Evolutionary conservation across 1,140 invertebrate genomes (phyloP), one percentile per base, ranked within the genome.

Genomic region (Cecropterus lyciades): DNA sequence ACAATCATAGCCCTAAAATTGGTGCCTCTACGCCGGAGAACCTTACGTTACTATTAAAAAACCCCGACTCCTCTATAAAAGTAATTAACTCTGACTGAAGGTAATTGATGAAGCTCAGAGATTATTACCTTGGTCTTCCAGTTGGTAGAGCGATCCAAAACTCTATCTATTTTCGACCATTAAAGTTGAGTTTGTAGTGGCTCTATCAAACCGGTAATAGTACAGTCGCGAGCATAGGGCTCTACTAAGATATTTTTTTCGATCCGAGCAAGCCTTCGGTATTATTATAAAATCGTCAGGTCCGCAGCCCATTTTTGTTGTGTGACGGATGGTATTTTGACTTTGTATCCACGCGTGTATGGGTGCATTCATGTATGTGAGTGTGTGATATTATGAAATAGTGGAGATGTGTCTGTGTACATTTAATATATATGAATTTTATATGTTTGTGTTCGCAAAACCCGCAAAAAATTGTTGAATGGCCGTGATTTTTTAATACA

Each of bases 211-310:
- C 13, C 33, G 40, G 66, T 64, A 42, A 70, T 82, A 82, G 82
- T 85, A 85, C 85, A 86, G 77, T 77, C 81, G 84, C 79, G 75
- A 67, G 72, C 68, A 49, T 20, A 60, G 45, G 57, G 45, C 30
- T 60, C 27, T 60, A 65, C 79, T 75, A 53, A 67, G 67, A 77
- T 65, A 77, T 64, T 79, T 73, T 33, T 84, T 86, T 84, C 84
- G 82, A 82, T 78, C 7, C 24, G 45, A 46, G 55, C 64, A 65
- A 77, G 62, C 75, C 69, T 79, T 77, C 63, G 77, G 82, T 87
- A 82, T 90, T 90, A 90, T 90, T 90, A 90, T 86, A 88, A 88
- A 84, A 87, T 90, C 84, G 83, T 90, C 85, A 87, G 80, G 84
- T 80, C 65, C 49, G 64, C 66, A 76, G 73, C 69, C 67, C 72